These are phyloP conservation scores for Vollenhovia emeryi DNA, from an alignment of 1,140 invertebrate species.

Conservation along the genomic window DNA sequence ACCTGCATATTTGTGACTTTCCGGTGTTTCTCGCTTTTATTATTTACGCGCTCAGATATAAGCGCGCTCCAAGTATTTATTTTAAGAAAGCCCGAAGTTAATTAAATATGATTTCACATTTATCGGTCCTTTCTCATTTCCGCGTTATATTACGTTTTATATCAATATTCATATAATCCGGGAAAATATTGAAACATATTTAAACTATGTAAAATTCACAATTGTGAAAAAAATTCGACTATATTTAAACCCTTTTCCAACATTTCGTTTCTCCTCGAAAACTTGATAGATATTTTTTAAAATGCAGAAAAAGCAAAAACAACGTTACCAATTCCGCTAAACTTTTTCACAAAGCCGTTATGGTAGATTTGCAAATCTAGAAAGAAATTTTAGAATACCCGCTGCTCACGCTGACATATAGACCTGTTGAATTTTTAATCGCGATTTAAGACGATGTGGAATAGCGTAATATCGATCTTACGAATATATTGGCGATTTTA, in stretches of 20 bases:
- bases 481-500: constrained; percentile 2
- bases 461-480: not conserved
- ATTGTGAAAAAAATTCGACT: not conserved
- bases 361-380: not conserved
- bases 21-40: not conserved
- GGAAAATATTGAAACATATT: not conserved
- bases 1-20: constrained; percentile 27
- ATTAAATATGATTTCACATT: not conserved
- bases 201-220: not conserved
- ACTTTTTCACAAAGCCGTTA: not conserved
- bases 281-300: not conserved
- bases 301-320: not conserved
- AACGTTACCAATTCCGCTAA: not conserved
- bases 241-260: not conserved
- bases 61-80: not conserved
- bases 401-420: not conserved
- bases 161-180: not conserved
- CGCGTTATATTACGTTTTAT: not conserved
- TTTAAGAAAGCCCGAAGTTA: constrained; percentile 3
- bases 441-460: not conserved
- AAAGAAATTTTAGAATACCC: not conserved
- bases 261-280: not conserved
- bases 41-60: not conserved
- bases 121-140: not conserved
- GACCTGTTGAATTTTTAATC: constrained; percentile 14